Conservation (phyloP, 2,113 vertebrate genomes). For the Mirza zaza region DNA sequence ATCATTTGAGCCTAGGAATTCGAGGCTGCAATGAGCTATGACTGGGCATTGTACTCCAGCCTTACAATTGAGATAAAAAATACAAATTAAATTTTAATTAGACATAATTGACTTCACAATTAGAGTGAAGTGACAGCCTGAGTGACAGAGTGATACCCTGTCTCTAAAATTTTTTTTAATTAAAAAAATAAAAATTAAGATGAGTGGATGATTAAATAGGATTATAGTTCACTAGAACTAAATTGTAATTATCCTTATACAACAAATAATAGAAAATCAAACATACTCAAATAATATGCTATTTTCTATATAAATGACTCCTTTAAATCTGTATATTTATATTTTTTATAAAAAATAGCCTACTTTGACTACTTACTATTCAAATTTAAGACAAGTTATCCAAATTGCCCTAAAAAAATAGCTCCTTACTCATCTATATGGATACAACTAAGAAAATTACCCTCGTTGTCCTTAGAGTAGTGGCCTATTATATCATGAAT, state of each 20-base stretch:
- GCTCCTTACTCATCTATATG: neutral
- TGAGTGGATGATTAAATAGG: neutral
- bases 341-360: slow-evolving; percentile 6
- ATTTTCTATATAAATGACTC: neutral
- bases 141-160: too few relatives aligned
- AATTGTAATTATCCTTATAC: neutral
- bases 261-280: slow-evolving; percentile 18
- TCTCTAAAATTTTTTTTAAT: too few relatives aligned
- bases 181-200: too few relatives aligned
- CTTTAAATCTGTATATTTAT: neutral
- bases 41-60: too few relatives aligned
- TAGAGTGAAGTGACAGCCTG: too few relatives aligned
- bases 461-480: neutral
- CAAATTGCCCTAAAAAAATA: slow-evolving; percentile 26
- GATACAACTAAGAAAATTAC: slow-evolving; percentile 26
- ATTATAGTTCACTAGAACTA: slow-evolving; percentile 10
- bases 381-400: slow-evolving; percentile 34
- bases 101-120: too few relatives aligned
- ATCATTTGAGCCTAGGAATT: too few relatives aligned
- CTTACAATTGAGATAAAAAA: too few relatives aligned
- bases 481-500: neutral
- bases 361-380: neutral
- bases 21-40: too few relatives aligned
- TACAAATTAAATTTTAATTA: too few relatives aligned
- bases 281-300: neutral